Base-by-base conservation (phyloP, 2,113 vertebrate species). In the Protobothrops flavoviridis region DNA sequence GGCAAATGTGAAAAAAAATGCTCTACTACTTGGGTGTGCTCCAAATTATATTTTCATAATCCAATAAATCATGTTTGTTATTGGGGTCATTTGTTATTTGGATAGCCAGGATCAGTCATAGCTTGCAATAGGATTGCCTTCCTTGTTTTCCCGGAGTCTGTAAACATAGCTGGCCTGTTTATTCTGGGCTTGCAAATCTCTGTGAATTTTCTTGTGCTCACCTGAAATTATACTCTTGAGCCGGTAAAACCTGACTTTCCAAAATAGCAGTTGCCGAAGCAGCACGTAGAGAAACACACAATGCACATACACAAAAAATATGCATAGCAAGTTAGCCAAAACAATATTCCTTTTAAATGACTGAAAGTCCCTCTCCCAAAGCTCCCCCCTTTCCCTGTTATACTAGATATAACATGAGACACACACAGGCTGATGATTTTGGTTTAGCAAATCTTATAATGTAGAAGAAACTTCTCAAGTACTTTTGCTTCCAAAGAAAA, bases 181-280 rank as follows among this genome's bases (percentile, higher is more conserved):
- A 94, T 94, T 57, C 57, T 6, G 85, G 10, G 45, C 94, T 95
- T 95, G 92, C 95, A 94, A 97, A 95, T 95, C 94, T 95, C 95
- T 92, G 95, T 95, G 57, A 95, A 95, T 96, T 96, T 94, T 95
- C 96, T 97, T 97, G 96, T 96, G 96, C 95, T 95, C 95, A 94
- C 95, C 74, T 94, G 92, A 95, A 94, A 96, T 94, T 50, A 93
- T 89, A 94, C 94, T 97, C 96, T 95, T 95, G 0, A 95, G 95
- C 96, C 94, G 94, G 95, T 96, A 97, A 96, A 96, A 94, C 93
- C 93, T 91, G 95, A 94, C 95, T 64, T 97, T 90, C 93, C 96
- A 93, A 21, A 89, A 95, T 12, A 94, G 94, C 95, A 88, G 21
- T 17, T 57, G 20, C 1, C 0, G 10, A 53, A 8, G 92, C 93